Evolutionary conservation across 2,888 invertebrate genomes (phyloP).

Genomic region (Hydraecia micacea): DNA sequence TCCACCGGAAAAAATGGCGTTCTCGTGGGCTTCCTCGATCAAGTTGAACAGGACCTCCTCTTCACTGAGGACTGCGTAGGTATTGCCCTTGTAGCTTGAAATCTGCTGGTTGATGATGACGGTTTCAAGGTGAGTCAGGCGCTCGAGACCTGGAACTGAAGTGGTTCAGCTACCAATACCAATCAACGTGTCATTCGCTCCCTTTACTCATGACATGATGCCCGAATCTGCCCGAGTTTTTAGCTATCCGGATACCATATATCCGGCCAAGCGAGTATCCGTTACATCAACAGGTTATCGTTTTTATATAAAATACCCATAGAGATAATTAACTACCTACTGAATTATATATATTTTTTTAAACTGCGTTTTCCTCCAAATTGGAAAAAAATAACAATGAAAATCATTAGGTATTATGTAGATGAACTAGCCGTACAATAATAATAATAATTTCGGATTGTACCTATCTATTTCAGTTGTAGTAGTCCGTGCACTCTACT

Average conservation of each 20-base stretch:
- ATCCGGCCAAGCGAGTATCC: not conserved
- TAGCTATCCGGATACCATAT: not conserved
- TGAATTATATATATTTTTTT: not conserved
- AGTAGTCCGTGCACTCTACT: not conserved
- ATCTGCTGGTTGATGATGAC: conserved; percentile 36
- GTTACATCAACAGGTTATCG: not conserved
- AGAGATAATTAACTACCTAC: not conserved
- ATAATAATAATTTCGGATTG: not conserved
- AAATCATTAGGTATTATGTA: not conserved
- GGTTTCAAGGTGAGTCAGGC: conserved; percentile 6
- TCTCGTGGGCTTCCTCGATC: conserved; percentile 13
- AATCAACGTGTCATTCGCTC: too few relatives aligned
- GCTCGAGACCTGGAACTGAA: conserved; percentile 34
- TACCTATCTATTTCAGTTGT: not conserved
- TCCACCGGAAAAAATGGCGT: conserved; percentile 26
- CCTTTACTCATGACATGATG: not conserved
- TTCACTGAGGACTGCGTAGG: conserved; percentile 15
- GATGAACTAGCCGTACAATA: not conserved
- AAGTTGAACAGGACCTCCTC: conserved; percentile 27
- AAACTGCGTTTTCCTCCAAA: too few relatives aligned
- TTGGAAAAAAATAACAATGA: not conserved
- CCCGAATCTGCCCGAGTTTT: not conserved
- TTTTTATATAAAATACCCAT: not conserved
- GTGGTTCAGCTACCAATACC: not conserved
- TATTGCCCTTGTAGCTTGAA: conserved; percentile 31